Evolutionary conservation across 2,113 vertebrate genomes (phyloP), one percentile per base, ranked within the genome.

Genomic region (Antechinus stuartii): DNA sequence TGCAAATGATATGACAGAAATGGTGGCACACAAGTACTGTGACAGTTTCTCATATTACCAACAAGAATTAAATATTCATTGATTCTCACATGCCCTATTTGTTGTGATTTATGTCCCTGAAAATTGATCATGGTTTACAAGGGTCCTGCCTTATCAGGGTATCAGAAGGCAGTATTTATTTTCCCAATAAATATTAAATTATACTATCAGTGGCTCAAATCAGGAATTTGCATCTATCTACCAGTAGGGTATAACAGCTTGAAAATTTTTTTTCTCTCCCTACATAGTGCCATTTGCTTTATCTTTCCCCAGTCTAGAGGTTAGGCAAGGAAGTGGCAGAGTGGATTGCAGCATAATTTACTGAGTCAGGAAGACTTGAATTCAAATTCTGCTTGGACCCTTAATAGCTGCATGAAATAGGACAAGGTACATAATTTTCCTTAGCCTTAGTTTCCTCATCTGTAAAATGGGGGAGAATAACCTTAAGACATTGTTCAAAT

Each of bases 1-100:
- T 54, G 22, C 0, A 6, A 61, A 10, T 23, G 23, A 23, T 54
- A 68, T 50, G 95, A 92, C 49, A 7, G 61, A 26, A 35, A 19
- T 35, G 10, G 22, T 24, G 22, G 30, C 27, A 27, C 47, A 30
- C 0, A 23, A 35, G 24, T 6, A 8, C 22, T 7, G 2, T 0
- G 9, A 61, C 14, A 30, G 50, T 19, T 35, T n/a, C 50, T 2
- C 0, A 0, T 19, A 54, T 12, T 0, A 16, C 8, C 42, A 54
- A 57, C 30, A 16, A 76, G 61, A 84, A 46, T 53, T 54, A 26
- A 0, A 26, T 8, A 52, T 7, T 57, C 5, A 11, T 12, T 6
- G 25, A 22, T 47, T 9, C 8, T 8, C 27, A 0, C 0, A 0
- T 26, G 57, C 11, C 89, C 76, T 49, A n/a, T 54, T 91, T 84